These are phyloP conservation scores for Helarctos malayanus DNA, from an alignment of 2,797 vertebrate genomes.

Conservation along the genomic window DNA sequence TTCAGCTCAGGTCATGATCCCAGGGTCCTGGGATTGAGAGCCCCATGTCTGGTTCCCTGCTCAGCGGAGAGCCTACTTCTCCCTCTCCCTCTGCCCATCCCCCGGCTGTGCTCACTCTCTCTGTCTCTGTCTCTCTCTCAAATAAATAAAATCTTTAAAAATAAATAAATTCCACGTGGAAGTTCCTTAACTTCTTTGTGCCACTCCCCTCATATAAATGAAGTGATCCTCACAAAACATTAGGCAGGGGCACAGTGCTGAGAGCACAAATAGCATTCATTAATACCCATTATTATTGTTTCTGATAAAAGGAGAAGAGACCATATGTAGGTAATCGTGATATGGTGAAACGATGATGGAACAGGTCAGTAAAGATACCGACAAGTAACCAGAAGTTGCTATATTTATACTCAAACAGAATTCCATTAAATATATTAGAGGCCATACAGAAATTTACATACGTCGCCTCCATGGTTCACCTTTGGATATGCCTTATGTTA, in stretches of 20 bases:
- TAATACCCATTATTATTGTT: background rate
- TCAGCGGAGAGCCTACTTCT: background rate
- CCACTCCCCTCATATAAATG: background rate
- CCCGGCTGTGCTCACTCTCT: too few relatives aligned
- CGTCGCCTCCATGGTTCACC: background rate
- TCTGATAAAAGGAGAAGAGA: background rate
- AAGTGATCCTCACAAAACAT: background rate
- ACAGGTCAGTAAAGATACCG: background rate
- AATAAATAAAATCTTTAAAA: background rate
- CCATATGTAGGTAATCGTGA: background rate
- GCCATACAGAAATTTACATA: background rate
- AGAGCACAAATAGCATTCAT: background rate
- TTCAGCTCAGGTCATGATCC: background rate
- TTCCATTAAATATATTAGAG: background rate
- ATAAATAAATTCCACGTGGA: background rate
- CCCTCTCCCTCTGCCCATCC: background rate
- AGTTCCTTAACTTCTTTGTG: background rate
- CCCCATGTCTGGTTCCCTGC: too few relatives aligned
- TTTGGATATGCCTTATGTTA: background rate
- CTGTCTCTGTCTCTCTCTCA: too few relatives aligned
- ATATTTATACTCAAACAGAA: constrained; percentile 21
- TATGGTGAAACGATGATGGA: background rate
- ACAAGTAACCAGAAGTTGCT: background rate
- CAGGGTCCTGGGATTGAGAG: too few relatives aligned
- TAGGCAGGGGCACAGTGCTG: background rate